Evolutionary conservation across 2,888 invertebrate genomes (phyloP), one percentile per base, ranked within the genome.

Genomic region (Gymnosoma rotundatum): DNA sequence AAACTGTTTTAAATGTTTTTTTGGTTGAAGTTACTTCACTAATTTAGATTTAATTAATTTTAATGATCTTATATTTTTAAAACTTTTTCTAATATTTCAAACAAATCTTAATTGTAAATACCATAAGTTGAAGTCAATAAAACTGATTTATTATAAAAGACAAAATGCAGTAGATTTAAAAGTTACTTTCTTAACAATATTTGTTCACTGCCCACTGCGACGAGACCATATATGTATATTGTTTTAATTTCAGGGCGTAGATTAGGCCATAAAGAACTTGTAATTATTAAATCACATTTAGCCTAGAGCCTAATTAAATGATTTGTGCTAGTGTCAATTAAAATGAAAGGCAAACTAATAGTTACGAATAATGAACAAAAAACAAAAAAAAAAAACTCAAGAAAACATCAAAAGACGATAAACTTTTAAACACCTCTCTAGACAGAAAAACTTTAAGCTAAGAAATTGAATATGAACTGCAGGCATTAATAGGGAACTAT

Each of bases 271-370:
- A 80, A 83, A 83, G 69, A 56, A 76, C 67, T 69, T 69, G 69
- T 80, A 80, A 83, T 83, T 83, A 83, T 80, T 72, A 76, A 80
- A 74, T 82, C 78, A 78, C 69, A 66, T 82, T 74, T 66, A 67
- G 73, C 72, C 74, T 32, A 66, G 72, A 50, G 75, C 50, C 52
- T 54, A 56, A 67, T 75, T 54, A 75, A 78, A 72, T 72, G n/a
- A 48, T 38, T 9, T 16, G 0, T 50, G 12, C n/a, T 7, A 36
- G 42, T 73, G 8, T 36, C 69, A 75, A 52, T 60, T 72, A 20
- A 64, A 58, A 63, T 25, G 20, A 76, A 61, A 52, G 21, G 25
- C 45, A n/a, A 50, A 60, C 6, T 60, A n/a, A 50, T 18, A 67
- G 50, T 42, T 25, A 54, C 38, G 25, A 4, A 42, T 42, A 56